These are phyloP conservation scores for Thamnaconus septentrionalis DNA, from an alignment of 2,113 vertebrate species.

Conservation along the genomic window DNA sequence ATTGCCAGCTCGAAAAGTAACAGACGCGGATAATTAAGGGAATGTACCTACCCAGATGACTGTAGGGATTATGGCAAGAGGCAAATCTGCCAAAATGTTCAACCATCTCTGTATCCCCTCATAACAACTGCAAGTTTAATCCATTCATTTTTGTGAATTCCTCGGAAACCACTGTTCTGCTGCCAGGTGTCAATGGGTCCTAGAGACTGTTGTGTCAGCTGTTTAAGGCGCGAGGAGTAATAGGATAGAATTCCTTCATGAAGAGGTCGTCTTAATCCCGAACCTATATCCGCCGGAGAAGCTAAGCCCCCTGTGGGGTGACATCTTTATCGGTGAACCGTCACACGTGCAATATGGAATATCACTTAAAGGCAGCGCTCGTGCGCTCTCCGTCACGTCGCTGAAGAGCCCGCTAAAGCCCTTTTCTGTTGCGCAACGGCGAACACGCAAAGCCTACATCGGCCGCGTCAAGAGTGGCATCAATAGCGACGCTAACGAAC, in stretches of 20 bases:
- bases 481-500: slow-evolving; percentile 22
- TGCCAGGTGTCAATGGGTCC: no score
- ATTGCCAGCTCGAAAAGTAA: no score
- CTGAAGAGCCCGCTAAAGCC: slow-evolving; percentile 21
- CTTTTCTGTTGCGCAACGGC: slow-evolving; percentile 34
- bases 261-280: slow-evolving; percentile 42
- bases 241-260: slow-evolving; percentile 20
- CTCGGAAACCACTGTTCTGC: no score
- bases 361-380: slow-evolving; percentile 27
- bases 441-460: slow-evolving; percentile 19
- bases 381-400: slow-evolving; percentile 16
- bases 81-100: no score
- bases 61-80: no score
- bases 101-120: no score
- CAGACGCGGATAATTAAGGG: no score
- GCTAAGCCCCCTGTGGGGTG: slow-evolving; percentile 29
- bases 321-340: slow-evolving; percentile 47
- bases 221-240: slow-evolving; percentile 17
- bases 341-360: slow-evolving; percentile 41
- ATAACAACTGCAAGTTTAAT: no score
- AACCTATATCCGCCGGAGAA: slow-evolving; percentile 37
- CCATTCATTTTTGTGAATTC: no score
- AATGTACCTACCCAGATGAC: no score
- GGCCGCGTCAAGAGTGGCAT: slow-evolving; percentile 1
- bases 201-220: no score